Base-by-base conservation (phyloP, 2,888 invertebrate genomes). In the Hymenopus coronatus region DNA sequence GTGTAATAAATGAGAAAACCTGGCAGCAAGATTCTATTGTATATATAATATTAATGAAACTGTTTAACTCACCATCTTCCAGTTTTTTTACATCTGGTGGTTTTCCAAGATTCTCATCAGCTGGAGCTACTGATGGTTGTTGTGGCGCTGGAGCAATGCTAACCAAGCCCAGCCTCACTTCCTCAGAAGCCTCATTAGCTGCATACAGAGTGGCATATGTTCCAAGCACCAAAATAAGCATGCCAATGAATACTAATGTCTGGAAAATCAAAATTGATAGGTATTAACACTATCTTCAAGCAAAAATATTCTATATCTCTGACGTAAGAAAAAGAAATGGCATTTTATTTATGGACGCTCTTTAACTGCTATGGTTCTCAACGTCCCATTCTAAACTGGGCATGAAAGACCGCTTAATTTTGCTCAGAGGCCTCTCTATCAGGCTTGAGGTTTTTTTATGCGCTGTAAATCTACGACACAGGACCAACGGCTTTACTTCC, bases 191-290 rank as follows among this genome's bases (percentile, higher is more conserved):
- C 90, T 92, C 92, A 88, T 90, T 91, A 27, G 91, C 92, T 85
- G 91, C 84, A 91, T 90, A 25, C 91, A 90, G 84, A 91, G 88
- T 99, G 0, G 98, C 98, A 93, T 97, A 98, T 0, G 99, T 98
- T 84, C 98, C 98, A 84, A 98, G 94, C 28, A 99, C 95, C 95
- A 99, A 96, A 89, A 99, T 96, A 87, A 97, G 95, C n/a, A 98
- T 94, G 0, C 99, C 99, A 90, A 98, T 94, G 85, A 97, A 94
- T 83, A 98, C 93, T 88, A 98, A 95, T 28, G 96, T 93, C 97
- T 97, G 93, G n/a, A 94, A 94, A 85, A 88, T 92, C 89, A 89
- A 82, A 14, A 14, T 12, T 33, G 81, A 82, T 89, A 14, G 89
- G 46, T 88, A 7, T 33, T 33, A 33, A 33, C 8, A 8, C 33